phyloP scores from a whole-genome alignment of 2,888 invertebrate genomes.

The Ryuthela nishihirai region DNA sequence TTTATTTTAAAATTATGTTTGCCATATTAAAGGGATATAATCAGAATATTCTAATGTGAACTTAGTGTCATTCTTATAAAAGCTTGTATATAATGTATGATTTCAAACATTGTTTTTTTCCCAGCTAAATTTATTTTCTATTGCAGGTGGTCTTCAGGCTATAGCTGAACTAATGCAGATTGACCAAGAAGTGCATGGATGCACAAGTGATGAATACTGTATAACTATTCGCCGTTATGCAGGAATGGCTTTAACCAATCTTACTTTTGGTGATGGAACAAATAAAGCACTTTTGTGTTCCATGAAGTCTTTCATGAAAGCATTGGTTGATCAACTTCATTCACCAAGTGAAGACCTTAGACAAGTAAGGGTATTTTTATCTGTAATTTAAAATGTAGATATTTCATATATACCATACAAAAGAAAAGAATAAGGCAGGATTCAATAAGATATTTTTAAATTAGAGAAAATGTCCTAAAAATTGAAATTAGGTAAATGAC shows the following conservation, averaged over 20 bases:
- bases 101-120: no score
- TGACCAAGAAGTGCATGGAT: slow-evolving; percentile 84
- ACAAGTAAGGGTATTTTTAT: slow-evolving; percentile 68
- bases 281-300: slow-evolving; percentile 93
- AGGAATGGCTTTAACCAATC: slow-evolving; percentile 95
- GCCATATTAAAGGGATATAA: no score
- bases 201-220: slow-evolving; percentile 67
- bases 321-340: slow-evolving; percentile 82
- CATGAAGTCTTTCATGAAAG: slow-evolving; percentile 83
- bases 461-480: no score
- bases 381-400: no score
- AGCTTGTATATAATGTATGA: no score
- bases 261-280: slow-evolving; percentile 95
- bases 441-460: no score
- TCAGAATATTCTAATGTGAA: no score
- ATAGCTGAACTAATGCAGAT: slow-evolving; percentile 84
- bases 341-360: slow-evolving; percentile 88
- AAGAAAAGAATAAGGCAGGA: neutral
- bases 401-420: neutral
- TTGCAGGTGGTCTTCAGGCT: slow-evolving; percentile 76
- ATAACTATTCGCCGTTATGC: slow-evolving; percentile 78
- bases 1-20: no score
- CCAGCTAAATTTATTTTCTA: slow-evolving; percentile 2
- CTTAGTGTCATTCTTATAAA: no score
- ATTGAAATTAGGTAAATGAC: no score